A percentile compares a stretch with the other conserved stretches of the same genome.
Conservation (phyloP, 2,113 vertebrate genomes). For the Chrysochloris asiatica region DNA sequence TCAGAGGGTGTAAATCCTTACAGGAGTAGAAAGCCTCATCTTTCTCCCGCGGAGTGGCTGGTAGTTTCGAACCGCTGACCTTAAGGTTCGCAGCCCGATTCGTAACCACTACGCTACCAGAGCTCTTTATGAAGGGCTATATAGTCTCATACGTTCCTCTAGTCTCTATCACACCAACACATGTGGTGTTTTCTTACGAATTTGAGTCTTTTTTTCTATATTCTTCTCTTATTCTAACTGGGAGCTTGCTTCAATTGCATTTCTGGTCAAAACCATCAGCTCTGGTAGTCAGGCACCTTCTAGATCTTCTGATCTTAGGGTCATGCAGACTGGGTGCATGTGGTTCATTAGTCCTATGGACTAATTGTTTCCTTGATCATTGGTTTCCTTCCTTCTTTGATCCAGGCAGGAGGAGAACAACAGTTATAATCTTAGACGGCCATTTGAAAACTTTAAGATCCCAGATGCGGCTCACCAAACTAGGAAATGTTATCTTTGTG, state of each 20-base stretch:
- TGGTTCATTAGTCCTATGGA: not conserved
- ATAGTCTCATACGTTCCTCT: no score
- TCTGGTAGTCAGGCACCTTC: not conserved
- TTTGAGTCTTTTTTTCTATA: not conserved
- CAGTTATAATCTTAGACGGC: not conserved
- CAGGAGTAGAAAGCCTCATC: no score
- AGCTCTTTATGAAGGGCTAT: no score
- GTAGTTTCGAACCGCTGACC: no score
- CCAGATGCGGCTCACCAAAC: not conserved
- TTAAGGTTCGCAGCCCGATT: no score
- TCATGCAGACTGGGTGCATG: not conserved
- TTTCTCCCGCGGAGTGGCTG: no score
- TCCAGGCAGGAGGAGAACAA: not conserved
- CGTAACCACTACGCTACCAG: no score
- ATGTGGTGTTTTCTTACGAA: no score
- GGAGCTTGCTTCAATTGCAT: not conserved
- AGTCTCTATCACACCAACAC: not conserved
- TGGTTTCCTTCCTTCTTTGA: not conserved
- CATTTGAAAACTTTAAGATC: not conserved
- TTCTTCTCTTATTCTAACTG: not conserved
- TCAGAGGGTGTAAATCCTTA: no score
- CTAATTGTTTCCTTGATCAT: not conserved
- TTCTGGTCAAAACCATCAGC: not conserved
- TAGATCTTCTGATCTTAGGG: not conserved
- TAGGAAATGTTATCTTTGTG: not conserved